These are phyloP conservation scores for Harpagifer antarcticus DNA, from an alignment of 2,797 vertebrate genomes.

Conservation along the genomic window DNA sequence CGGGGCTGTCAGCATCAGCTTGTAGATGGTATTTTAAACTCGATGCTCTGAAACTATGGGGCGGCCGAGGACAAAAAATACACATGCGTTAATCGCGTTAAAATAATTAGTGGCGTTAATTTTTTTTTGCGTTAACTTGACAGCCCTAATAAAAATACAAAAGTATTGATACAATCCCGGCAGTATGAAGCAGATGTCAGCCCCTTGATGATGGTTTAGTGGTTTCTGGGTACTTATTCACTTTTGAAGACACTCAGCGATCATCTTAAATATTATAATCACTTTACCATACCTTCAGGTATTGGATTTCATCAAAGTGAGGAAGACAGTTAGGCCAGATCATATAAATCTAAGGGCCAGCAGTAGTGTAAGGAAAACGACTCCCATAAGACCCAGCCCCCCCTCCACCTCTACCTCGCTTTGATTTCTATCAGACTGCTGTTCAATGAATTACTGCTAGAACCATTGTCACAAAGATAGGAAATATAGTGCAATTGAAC, in stretches of 20 bases:
- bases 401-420: constrained; percentile 47
- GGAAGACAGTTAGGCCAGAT: constrained; percentile 33
- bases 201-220: neutral
- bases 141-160: too few relatives aligned
- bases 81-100: too few relatives aligned
- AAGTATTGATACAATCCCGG: too few relatives aligned
- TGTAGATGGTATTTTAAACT: too few relatives aligned
- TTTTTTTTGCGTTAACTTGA: too few relatives aligned
- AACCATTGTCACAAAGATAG: constrained; percentile 62
- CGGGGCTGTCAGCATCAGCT: too few relatives aligned
- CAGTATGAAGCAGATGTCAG: neutral
- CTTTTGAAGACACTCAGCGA: constrained; percentile 19
- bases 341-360: constrained; percentile 56
- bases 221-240: constrained; percentile 24
- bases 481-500: constrained; percentile 62
- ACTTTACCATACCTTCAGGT: constrained; percentile 38
- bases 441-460: constrained; percentile 59
- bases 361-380: constrained; percentile 43
- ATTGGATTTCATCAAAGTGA: constrained; percentile 60
- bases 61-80: too few relatives aligned
- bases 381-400: constrained; percentile 53
- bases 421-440: constrained; percentile 65
- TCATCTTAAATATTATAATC: constrained; percentile 28
- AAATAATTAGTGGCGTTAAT: too few relatives aligned
- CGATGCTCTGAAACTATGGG: too few relatives aligned